Evolutionary conservation across 2,797 vertebrate genomes (phyloP), one percentile per base, ranked within the genome.

Genomic region (Loris lydekkerianus): DNA sequence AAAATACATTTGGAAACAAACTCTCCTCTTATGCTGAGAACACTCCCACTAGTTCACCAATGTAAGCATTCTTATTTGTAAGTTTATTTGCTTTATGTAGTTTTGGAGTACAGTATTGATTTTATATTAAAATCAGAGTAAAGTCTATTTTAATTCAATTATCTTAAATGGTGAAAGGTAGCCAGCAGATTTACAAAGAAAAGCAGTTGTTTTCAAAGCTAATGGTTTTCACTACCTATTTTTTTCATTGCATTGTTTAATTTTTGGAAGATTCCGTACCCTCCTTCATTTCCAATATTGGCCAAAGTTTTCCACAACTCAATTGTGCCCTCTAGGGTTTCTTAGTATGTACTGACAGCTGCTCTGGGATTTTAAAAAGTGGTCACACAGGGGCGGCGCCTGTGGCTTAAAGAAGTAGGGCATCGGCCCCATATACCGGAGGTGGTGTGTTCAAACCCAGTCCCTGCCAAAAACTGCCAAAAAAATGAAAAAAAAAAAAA

Each of bases 301-400:
- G 10, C 87, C 89, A 23, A 11, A 82, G n/a, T 88, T 93, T 96
- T 93, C 65, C 46, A 83, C 95, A 96, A 96, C 78, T 60, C 97
- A 96, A 95, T 96, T 96, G 70, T 96, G 97, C 97, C 97, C 98
- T 98, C 98, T 98, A 89, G 96, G 87, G 98, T 97, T 96, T 83
- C 15, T 18, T 90, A 40, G 5, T 73, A 58, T 95, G 58, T 85
- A 91, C 58, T 81, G 65, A 85, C 15, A 9, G 5, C 11, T 18
- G 23, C 40, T 72, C 40, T 37, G 67, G 63, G 63, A 40, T 89
- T 85, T 82, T 63, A 43, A 91, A 96, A 65, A 49, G 70, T 60
- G 27, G 43, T 43, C 70, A 43, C 43, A 43, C 43, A 43, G 7
- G 13, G 13, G 49, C 13, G 3, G 13, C 49, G 49, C 49, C 46